These are phyloP conservation scores for Lacerta bilineata DNA, from an alignment of 2,797 vertebrate genomes.

Conservation along the genomic window DNA sequence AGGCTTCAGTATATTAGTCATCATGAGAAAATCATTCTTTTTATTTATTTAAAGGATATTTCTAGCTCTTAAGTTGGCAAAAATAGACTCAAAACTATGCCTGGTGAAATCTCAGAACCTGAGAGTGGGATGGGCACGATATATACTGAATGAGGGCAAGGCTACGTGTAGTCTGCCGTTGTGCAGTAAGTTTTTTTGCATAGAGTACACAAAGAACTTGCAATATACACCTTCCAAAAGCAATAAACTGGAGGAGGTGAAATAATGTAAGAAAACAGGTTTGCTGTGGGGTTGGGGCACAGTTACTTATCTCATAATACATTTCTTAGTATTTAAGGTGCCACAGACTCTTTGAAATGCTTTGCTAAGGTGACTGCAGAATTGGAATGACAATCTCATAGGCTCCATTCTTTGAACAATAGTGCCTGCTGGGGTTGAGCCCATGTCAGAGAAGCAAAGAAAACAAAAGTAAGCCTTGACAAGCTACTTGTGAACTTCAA, in stretches of 20 bases:
- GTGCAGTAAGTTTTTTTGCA: not conserved
- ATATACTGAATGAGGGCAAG: not conserved
- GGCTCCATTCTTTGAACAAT: no score
- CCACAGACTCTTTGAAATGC: no score
- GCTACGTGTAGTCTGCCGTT: not conserved
- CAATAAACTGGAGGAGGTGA: not conserved
- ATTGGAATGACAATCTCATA: no score
- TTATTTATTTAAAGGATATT: not conserved
- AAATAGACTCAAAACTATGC: not conserved
- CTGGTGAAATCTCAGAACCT: not conserved
- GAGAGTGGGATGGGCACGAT: not conserved
- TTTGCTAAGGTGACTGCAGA: no score
- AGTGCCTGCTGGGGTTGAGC: no score
- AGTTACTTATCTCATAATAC: not conserved
- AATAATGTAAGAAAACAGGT: not conserved
- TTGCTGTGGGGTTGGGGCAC: not conserved
- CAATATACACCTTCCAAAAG: not conserved
- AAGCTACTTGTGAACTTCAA: not conserved
- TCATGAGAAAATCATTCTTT: not conserved
- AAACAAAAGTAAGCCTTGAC: no score
- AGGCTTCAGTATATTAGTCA: not conserved
- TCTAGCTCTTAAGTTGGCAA: not conserved
- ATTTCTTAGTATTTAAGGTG: no score
- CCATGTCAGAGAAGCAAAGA: no score
- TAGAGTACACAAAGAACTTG: not conserved